These are phyloP conservation scores for Oryctes rhinoceros DNA, from an alignment of 1,140 invertebrate genomes.

Conservation along the genomic window DNA sequence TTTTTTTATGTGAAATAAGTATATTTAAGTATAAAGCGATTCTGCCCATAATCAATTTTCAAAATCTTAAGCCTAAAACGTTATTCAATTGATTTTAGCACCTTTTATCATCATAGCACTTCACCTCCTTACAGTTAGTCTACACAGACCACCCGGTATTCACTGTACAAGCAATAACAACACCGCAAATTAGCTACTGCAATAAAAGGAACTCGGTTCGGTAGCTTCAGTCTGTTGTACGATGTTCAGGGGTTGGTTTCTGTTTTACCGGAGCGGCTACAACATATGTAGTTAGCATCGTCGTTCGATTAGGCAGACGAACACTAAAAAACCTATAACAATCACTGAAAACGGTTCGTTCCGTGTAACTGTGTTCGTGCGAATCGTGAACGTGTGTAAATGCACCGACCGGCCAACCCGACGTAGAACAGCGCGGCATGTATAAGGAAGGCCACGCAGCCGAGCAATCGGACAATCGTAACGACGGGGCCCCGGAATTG, in stretches of 20 bases:
- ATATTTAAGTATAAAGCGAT: too few relatives aligned
- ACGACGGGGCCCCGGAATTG: conserved; percentile 50
- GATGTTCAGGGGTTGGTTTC: neutral
- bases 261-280: conserved; percentile 1
- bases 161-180: neutral
- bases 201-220: conserved; percentile 48
- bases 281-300: conserved; percentile 44
- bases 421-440: neutral
- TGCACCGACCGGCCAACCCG: neutral
- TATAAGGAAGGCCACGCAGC: conserved; percentile 37
- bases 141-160: neutral
- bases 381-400: conserved; percentile 8
- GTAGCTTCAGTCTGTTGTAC: conserved; percentile 39
- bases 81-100: too few relatives aligned
- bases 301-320: conserved; percentile 53
- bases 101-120: too few relatives aligned
- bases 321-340: conserved; percentile 56
- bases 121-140: too few relatives aligned
- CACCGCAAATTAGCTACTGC: conserved; percentile 52
- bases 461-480: conserved; percentile 55
- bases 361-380: conserved; percentile 36
- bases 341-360: conserved; percentile 50
- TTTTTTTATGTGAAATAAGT: too few relatives aligned
- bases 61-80: too few relatives aligned
- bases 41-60: too few relatives aligned